phyloP scores from a whole-genome alignment of 92 coral and sea anemone genomes.

The Bergia puertoricense region DNA sequence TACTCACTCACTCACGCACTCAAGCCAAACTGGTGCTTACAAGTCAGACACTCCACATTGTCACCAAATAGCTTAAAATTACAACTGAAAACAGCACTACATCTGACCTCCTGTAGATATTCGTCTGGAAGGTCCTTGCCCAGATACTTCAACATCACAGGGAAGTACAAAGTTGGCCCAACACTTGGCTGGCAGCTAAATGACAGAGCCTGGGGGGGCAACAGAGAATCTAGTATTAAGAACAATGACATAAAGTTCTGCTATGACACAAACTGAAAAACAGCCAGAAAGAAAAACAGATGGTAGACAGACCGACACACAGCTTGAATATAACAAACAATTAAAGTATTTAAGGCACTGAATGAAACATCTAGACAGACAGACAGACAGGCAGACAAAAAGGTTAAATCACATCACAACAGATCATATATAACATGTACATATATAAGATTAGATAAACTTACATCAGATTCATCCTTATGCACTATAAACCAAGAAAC shows the following conservation, averaged over 20 bases:
- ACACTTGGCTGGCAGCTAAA: slow-evolving; percentile 53
- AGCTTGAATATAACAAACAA: not conserved
- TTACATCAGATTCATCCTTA: no score
- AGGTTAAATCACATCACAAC: no score
- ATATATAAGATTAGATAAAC: no score
- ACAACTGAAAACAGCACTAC: not conserved
- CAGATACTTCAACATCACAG: slow-evolving; percentile 66
- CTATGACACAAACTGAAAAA: not conserved
- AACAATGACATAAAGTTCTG: not conserved
- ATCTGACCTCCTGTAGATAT: slow-evolving; percentile 75
- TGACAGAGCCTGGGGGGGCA: slow-evolving; percentile 57
- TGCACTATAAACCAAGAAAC: no score
- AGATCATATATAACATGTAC: no score
- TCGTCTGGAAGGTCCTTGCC: slow-evolving; percentile 68
- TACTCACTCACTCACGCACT: not conserved
- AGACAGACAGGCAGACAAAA: not conserved
- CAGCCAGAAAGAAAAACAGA: not conserved
- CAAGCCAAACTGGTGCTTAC: not conserved
- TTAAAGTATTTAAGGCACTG: not conserved
- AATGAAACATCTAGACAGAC: not conserved
- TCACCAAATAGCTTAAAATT: not conserved
- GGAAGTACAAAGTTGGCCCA: slow-evolving; percentile 64
- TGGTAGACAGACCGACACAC: no score
- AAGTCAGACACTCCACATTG: not conserved
- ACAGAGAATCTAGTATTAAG: not conserved